Conservation (phyloP, 1,140 invertebrate genomes). For the Colletes latitarsis region DNA sequence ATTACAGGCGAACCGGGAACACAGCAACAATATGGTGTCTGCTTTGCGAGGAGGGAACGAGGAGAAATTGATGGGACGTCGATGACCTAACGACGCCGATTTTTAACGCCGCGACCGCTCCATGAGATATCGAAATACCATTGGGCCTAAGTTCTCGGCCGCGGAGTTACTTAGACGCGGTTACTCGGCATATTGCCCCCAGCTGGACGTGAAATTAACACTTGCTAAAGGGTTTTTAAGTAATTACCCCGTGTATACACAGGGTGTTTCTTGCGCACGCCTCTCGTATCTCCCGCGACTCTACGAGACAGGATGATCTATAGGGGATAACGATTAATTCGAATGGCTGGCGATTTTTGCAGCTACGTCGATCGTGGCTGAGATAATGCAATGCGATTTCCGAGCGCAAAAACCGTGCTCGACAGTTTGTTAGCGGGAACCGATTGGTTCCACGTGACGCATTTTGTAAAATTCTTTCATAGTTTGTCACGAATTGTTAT, state of each 20-base stretch:
- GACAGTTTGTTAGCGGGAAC: neutral
- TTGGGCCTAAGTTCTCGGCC: neutral
- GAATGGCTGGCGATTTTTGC: neutral
- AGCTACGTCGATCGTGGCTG: neutral
- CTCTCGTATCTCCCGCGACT: neutral
- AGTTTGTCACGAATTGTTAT: too few species aligned
- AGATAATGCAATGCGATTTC: neutral
- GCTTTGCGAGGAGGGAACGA: neutral
- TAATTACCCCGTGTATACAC: neutral
- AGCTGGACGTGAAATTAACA: conserved; percentile 20
- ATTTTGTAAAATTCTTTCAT: too few species aligned
- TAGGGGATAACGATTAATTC: neutral
- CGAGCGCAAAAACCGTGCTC: neutral
- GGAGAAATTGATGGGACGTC: conserved; percentile 43
- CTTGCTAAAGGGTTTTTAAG: conserved; percentile 21
- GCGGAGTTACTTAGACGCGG: conserved; percentile 16
- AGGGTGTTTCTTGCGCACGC: neutral
- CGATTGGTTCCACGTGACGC: neutral
- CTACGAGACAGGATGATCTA: conserved; percentile 23
- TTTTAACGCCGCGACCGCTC: conserved; percentile 20
- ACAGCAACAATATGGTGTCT: conserved; percentile 57
- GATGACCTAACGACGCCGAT: conserved; percentile 45
- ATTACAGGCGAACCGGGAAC: conserved; percentile 57
- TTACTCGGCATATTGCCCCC: conserved; percentile 34
- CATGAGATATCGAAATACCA: conserved; percentile 1